Evolutionary conservation across 53 echinoderm and acorn worm species (phyloP), one percentile per base, ranked within the genome.

Genomic region (Pentamera pediparva): DNA sequence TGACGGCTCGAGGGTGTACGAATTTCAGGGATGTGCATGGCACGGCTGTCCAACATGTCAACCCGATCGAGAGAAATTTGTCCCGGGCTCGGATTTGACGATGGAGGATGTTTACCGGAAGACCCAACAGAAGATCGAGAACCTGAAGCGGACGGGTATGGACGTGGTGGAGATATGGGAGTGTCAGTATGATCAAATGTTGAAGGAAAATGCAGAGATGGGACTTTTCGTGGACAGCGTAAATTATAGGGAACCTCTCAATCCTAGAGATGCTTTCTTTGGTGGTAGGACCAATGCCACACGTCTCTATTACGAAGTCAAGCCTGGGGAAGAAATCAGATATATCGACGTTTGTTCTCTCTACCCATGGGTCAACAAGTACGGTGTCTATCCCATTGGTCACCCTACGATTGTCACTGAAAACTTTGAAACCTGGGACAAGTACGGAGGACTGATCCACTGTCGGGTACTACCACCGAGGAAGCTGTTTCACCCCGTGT

Each of bases 351-450:
- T 81, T 35, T 78, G 75, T 20, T 57, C 58, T n/a, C 49, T 89
- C 13, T 89, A 85, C 19, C 85, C 85, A 1, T 85, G 52, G 58
- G 69, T 85, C 24, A 77, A 81, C n/a, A 85, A 89, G 40, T 85
- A 85, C 31, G 74, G 57, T n/a, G 47, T 51, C 37, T 86, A 56
- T 34, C 90, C 90, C 4, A 35, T 83, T 1, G 83, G 90, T 0
- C 83, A 86, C 37, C 90, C 91, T 2, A 31, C 24, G 0, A 76
- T 83, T 7, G 76, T 87, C 18, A 32, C 2, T 32, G 70, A 79
- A 17, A 55, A 91, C 7, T 57, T 83, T 34, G 79, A 75, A 47
- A 19, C 52, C 18, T n/a, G n/a, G n/a, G 67, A 65, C 3, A 32
- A 61, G 24, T 80, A 87, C 29, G 76, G 77, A 40, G 87, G 92